phyloP scores from a whole-genome alignment of 1,140 invertebrate genomes.

The Formica exsecta region DNA sequence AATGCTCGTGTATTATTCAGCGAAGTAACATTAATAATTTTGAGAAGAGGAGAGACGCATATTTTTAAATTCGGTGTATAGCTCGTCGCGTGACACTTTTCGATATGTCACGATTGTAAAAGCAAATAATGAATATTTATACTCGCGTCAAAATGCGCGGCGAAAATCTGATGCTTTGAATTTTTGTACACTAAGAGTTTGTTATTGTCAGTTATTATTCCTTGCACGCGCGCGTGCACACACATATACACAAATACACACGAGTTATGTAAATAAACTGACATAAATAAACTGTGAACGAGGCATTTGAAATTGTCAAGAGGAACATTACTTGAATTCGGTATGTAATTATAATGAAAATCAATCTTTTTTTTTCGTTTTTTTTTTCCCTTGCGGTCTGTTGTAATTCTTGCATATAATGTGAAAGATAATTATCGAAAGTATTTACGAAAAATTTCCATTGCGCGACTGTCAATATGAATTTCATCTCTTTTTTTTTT shows the following conservation, averaged over 20 bases:
- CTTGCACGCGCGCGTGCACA: constrained; percentile 68
- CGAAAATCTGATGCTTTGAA: constrained; percentile 70
- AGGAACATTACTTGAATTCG: constrained; percentile 31
- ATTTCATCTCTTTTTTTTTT: constrained; percentile 42
- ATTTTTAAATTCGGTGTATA: background rate
- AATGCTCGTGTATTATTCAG: constrained; percentile 29
- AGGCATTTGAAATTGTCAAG: constrained; percentile 48
- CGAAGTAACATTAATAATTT: constrained; percentile 12
- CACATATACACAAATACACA: constrained; percentile 65
- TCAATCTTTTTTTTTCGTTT: constrained; percentile 7
- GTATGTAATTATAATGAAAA: constrained; percentile 54
- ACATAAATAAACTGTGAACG: background rate
- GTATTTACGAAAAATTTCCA: constrained; percentile 31
- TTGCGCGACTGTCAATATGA: constrained; percentile 18
- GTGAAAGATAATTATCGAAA: background rate
- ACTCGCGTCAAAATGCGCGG: constrained; percentile 1
- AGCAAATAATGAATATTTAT: constrained; percentile 34
- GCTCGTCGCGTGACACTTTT: background rate
- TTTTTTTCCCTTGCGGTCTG: background rate
- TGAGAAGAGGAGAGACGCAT: background rate
- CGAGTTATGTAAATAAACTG: constrained; percentile 83
- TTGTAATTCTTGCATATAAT: background rate
- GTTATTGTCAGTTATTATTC: constrained; percentile 80
- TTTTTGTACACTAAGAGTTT: constrained; percentile 80
- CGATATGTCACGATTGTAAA: background rate